Evolutionary conservation across 2,113 vertebrate genomes (phyloP), one percentile per base, ranked within the genome.

Genomic region (Ctenodactylus gundi): DNA sequence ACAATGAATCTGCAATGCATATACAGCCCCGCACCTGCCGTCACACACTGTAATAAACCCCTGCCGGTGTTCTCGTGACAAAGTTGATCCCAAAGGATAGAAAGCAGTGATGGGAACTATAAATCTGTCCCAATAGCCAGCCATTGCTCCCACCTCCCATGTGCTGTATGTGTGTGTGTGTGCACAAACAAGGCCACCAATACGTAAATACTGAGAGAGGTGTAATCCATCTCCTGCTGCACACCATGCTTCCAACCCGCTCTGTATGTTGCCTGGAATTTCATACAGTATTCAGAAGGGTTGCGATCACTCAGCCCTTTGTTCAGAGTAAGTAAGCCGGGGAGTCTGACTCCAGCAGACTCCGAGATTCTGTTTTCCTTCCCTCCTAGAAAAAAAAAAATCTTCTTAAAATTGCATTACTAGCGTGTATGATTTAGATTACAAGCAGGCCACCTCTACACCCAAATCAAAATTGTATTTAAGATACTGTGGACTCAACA

Each of bases 391-490:
- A 75, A 73, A 81, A 51, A 91, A 80, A 94, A 97, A 88, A 95
- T 83, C 80, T 85, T 84, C 97, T 98, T 97, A 98, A 97, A 97
- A 98, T 97, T 97, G 92, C 87, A 96, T 94, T 95, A 93, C 95
- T 97, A 90, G 93, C 95, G 94, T 96, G 98, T 97, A 97, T 96
- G 97, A 98, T 97, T 97, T 97, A 96, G 95, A 96, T 97, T 97
- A 97, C 87, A 98, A 97, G 97, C 92, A 97, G 93, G 58, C 82
- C 96, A 96, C 95, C 96, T 97, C 93, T 85, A 75, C 39, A 88
- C 83, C 95, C 97, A 98, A 97, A 97, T 97, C 25, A 44, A 97
- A 98, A 98, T 97, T 98, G 97, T 96, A 96, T 95, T 97, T 97
- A 97, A 96, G 95, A 92, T 97, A 97, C 88, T 97, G 95, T 94